A percentile compares a stretch with the other conserved stretches of the same genome.
Conservation (phyloP, 2,888 invertebrate species). For the Dermolepida albohirtum region DNA sequence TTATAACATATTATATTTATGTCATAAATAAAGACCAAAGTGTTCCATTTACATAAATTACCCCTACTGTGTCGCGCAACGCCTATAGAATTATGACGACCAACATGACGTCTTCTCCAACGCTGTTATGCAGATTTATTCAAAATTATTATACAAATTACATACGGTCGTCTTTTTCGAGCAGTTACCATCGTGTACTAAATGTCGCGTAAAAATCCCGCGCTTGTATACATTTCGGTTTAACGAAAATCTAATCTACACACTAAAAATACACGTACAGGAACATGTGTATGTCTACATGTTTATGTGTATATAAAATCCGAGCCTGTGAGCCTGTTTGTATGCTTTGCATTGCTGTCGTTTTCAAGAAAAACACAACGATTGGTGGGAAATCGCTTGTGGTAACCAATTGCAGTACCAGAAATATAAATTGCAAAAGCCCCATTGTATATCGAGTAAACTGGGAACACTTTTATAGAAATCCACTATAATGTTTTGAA, state of each 20-base stretch:
- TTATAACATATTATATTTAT: too few relatives aligned
- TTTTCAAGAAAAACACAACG: conserved; percentile 47
- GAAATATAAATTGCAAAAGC: conserved; percentile 54
- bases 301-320: conserved; percentile 41
- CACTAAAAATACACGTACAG: conserved; percentile 39
- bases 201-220: conserved; percentile 23
- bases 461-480: conserved; percentile 55
- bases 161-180: conserved; percentile 1
- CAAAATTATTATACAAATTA: conserved; percentile 1
- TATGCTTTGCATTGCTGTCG: conserved; percentile 47
- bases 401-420: conserved; percentile 51
- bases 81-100: too few relatives aligned
- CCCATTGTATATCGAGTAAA: conserved; percentile 55
- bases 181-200: conserved; percentile 1
- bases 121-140: too few relatives aligned
- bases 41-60: too few relatives aligned
- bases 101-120: too few relatives aligned
- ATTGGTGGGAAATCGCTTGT: conserved; percentile 49
- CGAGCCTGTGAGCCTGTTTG: conserved; percentile 37
- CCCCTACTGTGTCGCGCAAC: too few relatives aligned
- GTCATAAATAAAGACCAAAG: too few relatives aligned
- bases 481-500: conserved; percentile 60
- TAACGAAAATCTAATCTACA: conserved; percentile 31
- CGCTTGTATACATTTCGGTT: conserved; percentile 26
- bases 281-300: conserved; percentile 12